Base-by-base conservation (phyloP, 1,140 invertebrate genomes). In the Planococcus citri region DNA sequence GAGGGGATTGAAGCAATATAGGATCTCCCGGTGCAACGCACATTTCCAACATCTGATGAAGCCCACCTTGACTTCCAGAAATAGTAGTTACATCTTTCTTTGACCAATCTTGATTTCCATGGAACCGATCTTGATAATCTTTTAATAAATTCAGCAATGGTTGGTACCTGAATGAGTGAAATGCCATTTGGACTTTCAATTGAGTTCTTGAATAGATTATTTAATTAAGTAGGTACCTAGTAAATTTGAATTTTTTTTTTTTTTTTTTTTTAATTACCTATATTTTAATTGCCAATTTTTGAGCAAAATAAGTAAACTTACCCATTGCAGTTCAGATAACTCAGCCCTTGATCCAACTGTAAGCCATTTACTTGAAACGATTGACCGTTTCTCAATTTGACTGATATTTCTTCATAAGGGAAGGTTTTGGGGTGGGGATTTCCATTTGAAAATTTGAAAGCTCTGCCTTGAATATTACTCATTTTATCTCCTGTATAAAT, bases 31-130 rank as follows among this genome's bases (percentile, higher is more conserved):
- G 81, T 51, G 83, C 79, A 69, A 88, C 74, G 61, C 86, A 79
- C 77, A 88, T 82, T 72, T 89, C 86, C 1, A 88, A 78, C 69
- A 83, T 82, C 78, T 88, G 87, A 77, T 86, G 87, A 71, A 91
- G 82, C 12, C 87, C 89, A 79, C 90, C 88, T 77, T 90, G 88
- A 68, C 85, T 83, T 12, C 89, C 90, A 71, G 83, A 83, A 0
- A 88, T 88, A 12, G 91, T 80, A 27, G 89, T 76, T 6, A 89
- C 75, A 69, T 87, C 85, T 0, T 80, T 80, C 0, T 82, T 79
- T 20, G 82, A 78, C 79, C 84, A 84, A 1, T 82, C 78, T 12
- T 88, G 87, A 1, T 88, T 86, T 1, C 83, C 80, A 75, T 91
- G 88, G 61, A 85, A 76, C 69, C 79, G 79, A 68, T 82, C 77